Percentiles rank a stretch among this genome's conserved stretches.
phyloP scores from a whole-genome alignment of 2,113 vertebrate genomes.

The Chaenocephalus aceratus region DNA sequence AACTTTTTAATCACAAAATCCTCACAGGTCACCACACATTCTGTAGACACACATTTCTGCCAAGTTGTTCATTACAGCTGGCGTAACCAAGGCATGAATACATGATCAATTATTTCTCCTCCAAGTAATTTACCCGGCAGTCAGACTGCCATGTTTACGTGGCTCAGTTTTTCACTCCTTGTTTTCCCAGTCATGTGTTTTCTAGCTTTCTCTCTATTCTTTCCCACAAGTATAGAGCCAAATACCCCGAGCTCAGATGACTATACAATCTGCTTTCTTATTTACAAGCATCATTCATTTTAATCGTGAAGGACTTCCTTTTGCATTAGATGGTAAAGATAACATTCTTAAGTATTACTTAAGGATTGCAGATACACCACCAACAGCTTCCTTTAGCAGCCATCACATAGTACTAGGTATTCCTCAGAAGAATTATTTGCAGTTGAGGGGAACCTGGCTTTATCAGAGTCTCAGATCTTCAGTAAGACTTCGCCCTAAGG shows the following conservation, averaged over 20 bases:
- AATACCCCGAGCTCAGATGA: too few relatives aligned
- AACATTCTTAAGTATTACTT: background rate
- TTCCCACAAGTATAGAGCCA: background rate
- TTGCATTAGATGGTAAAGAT: background rate
- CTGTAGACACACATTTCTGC: slow-evolving; percentile 14
- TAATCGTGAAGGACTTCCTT: background rate
- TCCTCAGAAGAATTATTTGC: background rate
- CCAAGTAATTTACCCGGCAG: background rate
- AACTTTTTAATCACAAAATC: slow-evolving; percentile 45
- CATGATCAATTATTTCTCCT: slow-evolving; percentile 38
- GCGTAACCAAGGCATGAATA: slow-evolving; percentile 43
- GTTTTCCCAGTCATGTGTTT: background rate
- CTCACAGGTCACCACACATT: slow-evolving; percentile 35
- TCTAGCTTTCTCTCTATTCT: background rate
- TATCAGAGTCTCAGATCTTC: slow-evolving; percentile 11
- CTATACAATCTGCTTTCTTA: background rate
- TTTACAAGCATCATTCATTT: slow-evolving; percentile 9
- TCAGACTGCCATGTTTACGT: slow-evolving; percentile 5
- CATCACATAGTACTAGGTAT: background rate
- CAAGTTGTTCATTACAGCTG: slow-evolving; percentile 54
- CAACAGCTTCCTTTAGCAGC: background rate
- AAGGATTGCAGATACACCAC: background rate
- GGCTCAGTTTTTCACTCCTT: slow-evolving; percentile 5
- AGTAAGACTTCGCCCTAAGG: background rate
- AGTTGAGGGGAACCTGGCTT: background rate